A percentile compares a stretch with the other conserved stretches of the same genome.
Conservation (phyloP, 2,113 vertebrate genomes). For the Genyomyrus donnyi region DNA sequence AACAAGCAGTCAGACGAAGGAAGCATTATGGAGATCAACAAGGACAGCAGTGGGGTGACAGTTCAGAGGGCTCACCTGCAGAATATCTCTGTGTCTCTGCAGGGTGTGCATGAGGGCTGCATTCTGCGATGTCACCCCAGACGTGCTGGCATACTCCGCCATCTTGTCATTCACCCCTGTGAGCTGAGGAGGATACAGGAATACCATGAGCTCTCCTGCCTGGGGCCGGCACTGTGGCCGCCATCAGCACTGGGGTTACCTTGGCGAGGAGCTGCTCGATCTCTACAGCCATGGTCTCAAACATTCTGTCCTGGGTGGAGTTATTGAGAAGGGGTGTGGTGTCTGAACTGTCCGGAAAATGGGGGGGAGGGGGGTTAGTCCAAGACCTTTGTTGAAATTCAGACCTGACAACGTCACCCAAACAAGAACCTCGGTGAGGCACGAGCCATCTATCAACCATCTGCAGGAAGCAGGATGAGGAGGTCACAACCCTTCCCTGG, state of each 20-base stretch:
- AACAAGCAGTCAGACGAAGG: background rate
- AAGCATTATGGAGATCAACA: background rate
- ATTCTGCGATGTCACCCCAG: constrained; percentile 81
- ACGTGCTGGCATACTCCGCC: constrained; percentile 84
- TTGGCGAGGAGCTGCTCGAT: constrained; percentile 93
- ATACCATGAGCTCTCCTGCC: background rate
- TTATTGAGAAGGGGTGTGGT: constrained; percentile 92
- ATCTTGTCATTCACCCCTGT: constrained; percentile 94
- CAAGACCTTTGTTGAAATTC: background rate
- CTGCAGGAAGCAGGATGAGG: background rate
- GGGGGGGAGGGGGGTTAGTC: background rate
- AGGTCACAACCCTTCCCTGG: background rate
- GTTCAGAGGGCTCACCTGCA: constrained; percentile 66
- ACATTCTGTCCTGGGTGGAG: constrained; percentile 97
- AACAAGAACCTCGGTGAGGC: background rate
- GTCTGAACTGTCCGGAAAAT: constrained; percentile 70
- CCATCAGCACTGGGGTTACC: constrained; percentile 53
- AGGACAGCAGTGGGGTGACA: background rate
- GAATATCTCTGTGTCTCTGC: constrained; percentile 90
- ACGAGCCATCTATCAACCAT: background rate
- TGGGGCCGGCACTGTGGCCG: background rate
- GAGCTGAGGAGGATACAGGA: constrained; percentile 58
- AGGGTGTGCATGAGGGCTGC: constrained; percentile 93
- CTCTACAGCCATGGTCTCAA: constrained; percentile 98
- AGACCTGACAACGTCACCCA: background rate